A percentile compares a stretch with the other conserved stretches of the same genome.
Conservation (phyloP, 2,888 invertebrate genomes). For the Lissocephala sabroskyi region DNA sequence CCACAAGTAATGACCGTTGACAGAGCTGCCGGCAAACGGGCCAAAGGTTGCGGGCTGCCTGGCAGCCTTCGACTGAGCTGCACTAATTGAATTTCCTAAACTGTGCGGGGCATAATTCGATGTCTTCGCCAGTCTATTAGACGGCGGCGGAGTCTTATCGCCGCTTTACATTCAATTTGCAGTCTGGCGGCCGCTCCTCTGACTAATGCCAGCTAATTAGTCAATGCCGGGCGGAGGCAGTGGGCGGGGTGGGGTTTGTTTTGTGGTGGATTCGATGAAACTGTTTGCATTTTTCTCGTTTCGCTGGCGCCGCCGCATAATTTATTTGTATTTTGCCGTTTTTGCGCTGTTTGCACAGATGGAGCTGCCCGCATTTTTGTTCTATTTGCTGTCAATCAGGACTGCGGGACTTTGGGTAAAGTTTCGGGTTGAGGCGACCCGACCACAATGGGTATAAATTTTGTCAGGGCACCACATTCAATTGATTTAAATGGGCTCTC, state of each 20-base stretch:
- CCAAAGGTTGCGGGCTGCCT: slow-evolving; percentile 31
- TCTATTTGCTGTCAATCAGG: slow-evolving; percentile 4
- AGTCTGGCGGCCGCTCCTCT: slow-evolving; percentile 9
- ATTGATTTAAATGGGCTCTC: slow-evolving; percentile 37
- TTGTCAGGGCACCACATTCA: slow-evolving; percentile 7
- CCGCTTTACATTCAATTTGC: slow-evolving; percentile 50
- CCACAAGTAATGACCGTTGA: slow-evolving; percentile 40
- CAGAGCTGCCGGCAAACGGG: slow-evolving; percentile 38
- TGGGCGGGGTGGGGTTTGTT: too few relatives aligned
- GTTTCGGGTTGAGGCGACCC: too few relatives aligned
- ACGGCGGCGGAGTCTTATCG: slow-evolving; percentile 25
- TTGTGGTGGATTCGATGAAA: slow-evolving; percentile 25
- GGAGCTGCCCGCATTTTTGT: slow-evolving; percentile 7
- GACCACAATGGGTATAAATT: neutral
- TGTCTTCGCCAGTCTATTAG: slow-evolving; percentile 10
- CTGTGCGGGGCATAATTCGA: slow-evolving; percentile 6
- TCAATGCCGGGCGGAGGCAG: slow-evolving; percentile 33
- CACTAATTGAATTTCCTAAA: slow-evolving; percentile 47
- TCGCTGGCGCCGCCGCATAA: neutral
- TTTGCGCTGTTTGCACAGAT: slow-evolving; percentile 6
- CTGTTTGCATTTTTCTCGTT: slow-evolving; percentile 8
- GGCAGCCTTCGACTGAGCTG: neutral
- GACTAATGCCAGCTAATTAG: slow-evolving; percentile 51
- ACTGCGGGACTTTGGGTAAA: too few relatives aligned
- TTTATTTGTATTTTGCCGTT: slow-evolving; percentile 15